Percentiles rank a stretch among this genome's conserved stretches.
Evolutionary conservation across 2,888 invertebrate genomes (phyloP).

Genomic region (Pseudococcus longispinus): DNA sequence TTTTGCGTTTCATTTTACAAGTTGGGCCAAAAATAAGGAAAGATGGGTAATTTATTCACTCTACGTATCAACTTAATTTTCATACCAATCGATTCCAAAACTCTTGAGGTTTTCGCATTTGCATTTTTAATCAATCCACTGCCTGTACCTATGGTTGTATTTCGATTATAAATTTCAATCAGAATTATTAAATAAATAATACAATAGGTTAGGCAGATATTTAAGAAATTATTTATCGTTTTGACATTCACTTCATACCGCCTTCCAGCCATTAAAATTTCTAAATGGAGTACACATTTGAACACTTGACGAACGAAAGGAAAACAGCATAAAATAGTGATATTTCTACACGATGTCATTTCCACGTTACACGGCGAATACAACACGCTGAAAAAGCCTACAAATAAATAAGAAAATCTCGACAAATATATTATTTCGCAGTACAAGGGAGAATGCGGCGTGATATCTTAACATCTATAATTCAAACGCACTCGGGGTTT

Average conservation of each 20-base stretch:
- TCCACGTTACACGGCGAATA: neutral
- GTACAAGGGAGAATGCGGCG: neutral
- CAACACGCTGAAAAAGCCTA: neutral
- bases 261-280: neutral
- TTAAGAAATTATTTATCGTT: neutral
- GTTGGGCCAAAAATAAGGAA: too few species aligned
- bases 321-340: neutral
- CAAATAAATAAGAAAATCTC: neutral
- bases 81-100: neutral
- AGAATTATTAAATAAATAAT: neutral
- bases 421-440: neutral
- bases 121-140: neutral
- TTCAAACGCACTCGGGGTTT: neutral
- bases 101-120: neutral
- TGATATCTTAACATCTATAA: constrained; percentile 6
- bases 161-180: neutral
- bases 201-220: neutral
- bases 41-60: too few species aligned
- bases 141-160: neutral
- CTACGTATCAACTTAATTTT: too few species aligned
- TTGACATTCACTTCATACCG: neutral
- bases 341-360: neutral
- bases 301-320: neutral
- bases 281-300: neutral
- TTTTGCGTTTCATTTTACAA: too few species aligned